Evolutionary conservation across 1,140 invertebrate species (phyloP), one percentile per base, ranked within the genome.

Genomic region (Planococcus citri): DNA sequence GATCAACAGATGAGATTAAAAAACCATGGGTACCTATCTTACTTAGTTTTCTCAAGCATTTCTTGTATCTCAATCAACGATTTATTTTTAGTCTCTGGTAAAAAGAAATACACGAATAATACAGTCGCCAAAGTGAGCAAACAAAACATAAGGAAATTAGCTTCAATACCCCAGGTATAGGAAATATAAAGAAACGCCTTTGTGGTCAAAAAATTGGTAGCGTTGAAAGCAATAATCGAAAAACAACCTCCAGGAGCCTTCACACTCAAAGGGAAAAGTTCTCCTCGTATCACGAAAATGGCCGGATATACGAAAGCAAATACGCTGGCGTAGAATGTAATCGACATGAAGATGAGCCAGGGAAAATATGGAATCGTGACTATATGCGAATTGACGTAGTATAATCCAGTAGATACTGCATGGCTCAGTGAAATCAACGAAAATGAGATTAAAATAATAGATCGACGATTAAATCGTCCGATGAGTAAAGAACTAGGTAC

Each of bases 61-160:
- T 83, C 80, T 73, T 88, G 86, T 22, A 92, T 90, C 78, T 92
- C 82, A 71, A 87, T 82, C 27, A 91, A 81, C 68, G 83, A 85
- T 78, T 88, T 87, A 12, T 87, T 87, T 79, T 91, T 92, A 0
- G 91, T 93, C 79, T 93, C 90, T 0, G 90, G 89, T 17, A 93
- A 81, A 69, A 86, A 80, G 64, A 79, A 80, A 27, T 88, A 78
- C 0, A 84, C 82, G 75, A 87, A 88, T 2, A 71, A 24, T 22
- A 69, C 41, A 33, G 88, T 83, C 0, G 84, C 25, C 12, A 87
- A 78, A 67, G 88, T 89, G 76, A 85, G 85, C 1, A 81, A 81
- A 9, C 86, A 81, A 76, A 95, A 95, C 24, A 92, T 79, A 82
- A 87, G 91, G 80, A 92, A 94, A 10, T 87, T 86, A 4, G 82